These are phyloP conservation scores for Drosophila azteca DNA, from an alignment of 1,140 invertebrate species.

Conservation along the genomic window DNA sequence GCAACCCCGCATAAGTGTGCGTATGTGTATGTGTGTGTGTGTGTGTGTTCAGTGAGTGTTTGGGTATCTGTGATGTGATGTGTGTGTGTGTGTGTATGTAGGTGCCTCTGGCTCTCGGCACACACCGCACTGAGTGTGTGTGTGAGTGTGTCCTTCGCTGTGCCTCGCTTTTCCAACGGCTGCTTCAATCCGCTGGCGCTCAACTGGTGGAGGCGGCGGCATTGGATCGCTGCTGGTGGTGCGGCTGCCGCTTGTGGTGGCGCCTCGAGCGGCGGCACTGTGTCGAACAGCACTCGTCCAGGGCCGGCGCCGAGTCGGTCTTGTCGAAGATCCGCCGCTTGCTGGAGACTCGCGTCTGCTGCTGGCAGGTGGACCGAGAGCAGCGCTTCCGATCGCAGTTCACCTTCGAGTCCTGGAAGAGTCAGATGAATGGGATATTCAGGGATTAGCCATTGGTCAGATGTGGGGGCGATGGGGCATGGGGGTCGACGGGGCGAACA, in stretches of 20 bases:
- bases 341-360: slow-evolving; percentile 82
- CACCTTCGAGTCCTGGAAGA: slow-evolving; percentile 89
- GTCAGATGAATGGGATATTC: slow-evolving; percentile 54
- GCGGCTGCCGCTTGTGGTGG: slow-evolving; percentile 82
- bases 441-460: slow-evolving; percentile 29
- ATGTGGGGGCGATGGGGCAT: background rate
- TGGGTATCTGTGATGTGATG: slow-evolving; percentile 1
- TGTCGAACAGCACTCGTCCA: slow-evolving; percentile 85
- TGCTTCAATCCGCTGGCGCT: slow-evolving; percentile 26
- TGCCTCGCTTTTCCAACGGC: slow-evolving; percentile 28
- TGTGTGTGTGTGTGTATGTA: slow-evolving; percentile 3
- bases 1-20: slow-evolving; percentile 28
- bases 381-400: slow-evolving; percentile 92
- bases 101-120: slow-evolving; percentile 1
- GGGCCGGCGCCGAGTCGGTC: slow-evolving; percentile 65
- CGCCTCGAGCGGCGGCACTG: slow-evolving; percentile 85
- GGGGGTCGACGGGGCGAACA: slow-evolving; percentile 29
- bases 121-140: slow-evolving; percentile 17
- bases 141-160: slow-evolving; percentile 5
- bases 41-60: slow-evolving; percentile 7
- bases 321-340: slow-evolving; percentile 82
- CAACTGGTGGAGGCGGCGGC: slow-evolving; percentile 32
- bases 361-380: slow-evolving; percentile 88
- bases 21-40: slow-evolving; percentile 16
- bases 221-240: slow-evolving; percentile 53